Base-by-base conservation (phyloP, 2,797 vertebrate genomes). In the Capromys pilorides region DNA sequence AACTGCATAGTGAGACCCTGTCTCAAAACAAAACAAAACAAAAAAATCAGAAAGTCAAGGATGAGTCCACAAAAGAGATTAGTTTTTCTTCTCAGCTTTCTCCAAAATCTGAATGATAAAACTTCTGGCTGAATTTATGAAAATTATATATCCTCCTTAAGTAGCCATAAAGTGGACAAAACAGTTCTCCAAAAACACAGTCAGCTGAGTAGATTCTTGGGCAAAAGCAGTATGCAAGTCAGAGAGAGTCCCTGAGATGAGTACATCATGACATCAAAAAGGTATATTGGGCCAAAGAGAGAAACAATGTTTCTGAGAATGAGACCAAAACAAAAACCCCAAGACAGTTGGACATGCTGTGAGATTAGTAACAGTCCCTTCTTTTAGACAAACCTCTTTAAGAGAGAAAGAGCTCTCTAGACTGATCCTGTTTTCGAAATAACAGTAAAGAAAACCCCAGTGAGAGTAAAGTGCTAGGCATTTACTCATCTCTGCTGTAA, bases 61-160 rank as follows among this genome's bases (percentile, higher is more conserved):
- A 59, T 80, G 64, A 90, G 10, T 82, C 64, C 62, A 82, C 31
- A 90, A 82, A 84, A 79, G 51, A 96, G 12, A 79, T 8, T 24
- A 80, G 22, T 87, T 80, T 93, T 26, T 91, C 64, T 94, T 88
- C 66, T 95, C 49, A 78, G 57, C 5, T 84, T 95, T 86, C 83
- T 97, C 49, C 31, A 87, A 96, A 96, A 94, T 85, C 36, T 94
- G 79, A 96, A 92, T 69, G 83, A 21, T 73, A 95, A 96, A 73
- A 61, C 51, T 85, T 85, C 22, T 92, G 51, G 62, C 45, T 95
- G 33, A 96, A 93, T 39, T 36, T 92, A 69, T 21, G 8, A 78
- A 90, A 96, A 49, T 90, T 93, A 79, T 0, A 90, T 51, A 88
- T 87, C 91, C 64, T 94, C 91, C 67, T 90, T 36, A 94, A 33